A percentile compares a stretch with the other conserved stretches of the same genome.
phyloP scores from a whole-genome alignment of 2,797 vertebrate species.

The Anas capensis region DNA sequence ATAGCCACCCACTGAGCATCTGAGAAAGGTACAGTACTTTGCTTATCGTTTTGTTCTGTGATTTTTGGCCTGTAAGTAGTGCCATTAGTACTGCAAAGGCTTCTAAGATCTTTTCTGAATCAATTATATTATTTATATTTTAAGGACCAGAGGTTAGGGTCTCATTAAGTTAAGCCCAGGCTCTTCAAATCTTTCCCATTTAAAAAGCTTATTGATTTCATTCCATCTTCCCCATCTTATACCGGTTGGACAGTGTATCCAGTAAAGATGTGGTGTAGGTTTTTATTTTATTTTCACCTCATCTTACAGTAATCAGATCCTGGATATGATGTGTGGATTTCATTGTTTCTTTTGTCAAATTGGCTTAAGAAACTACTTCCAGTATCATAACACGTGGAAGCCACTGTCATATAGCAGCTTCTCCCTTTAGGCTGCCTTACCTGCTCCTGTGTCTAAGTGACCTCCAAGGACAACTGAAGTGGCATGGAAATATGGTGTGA shows the following conservation, averaged over 20 bases:
- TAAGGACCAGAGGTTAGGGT: background rate
- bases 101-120: background rate
- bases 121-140: background rate
- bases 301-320: background rate
- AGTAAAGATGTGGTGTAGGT: background rate
- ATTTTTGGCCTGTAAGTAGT: background rate
- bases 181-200: background rate
- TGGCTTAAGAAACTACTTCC: background rate
- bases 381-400: background rate
- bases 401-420: background rate
- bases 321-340: background rate
- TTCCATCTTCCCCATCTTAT: background rate
- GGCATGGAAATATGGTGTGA: background rate
- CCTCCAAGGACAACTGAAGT: background rate
- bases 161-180: background rate
- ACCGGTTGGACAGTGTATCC: rapidly evolving
- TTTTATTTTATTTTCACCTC: background rate
- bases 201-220: background rate
- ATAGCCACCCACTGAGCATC: background rate
- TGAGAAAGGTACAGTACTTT: background rate
- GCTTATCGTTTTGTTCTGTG: background rate
- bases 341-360: background rate
- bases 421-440: background rate
- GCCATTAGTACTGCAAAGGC: background rate
- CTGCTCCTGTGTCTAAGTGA: background rate